phyloP scores from a whole-genome alignment of 2,888 invertebrate species.

The Dynastes tityus region DNA sequence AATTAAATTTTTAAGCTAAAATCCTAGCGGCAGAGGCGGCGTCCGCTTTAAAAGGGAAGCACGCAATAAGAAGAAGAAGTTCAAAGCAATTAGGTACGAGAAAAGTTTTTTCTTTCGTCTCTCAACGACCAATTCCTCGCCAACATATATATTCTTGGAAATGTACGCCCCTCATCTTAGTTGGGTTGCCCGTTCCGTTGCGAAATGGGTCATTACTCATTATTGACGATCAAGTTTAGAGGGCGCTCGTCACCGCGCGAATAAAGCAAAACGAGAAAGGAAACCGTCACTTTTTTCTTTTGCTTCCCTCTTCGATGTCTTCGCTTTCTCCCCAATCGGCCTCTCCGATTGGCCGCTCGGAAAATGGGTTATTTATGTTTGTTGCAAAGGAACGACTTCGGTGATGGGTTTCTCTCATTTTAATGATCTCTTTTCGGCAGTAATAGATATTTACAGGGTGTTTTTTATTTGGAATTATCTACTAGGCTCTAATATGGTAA shows the following conservation, averaged over 20 bases:
- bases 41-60: not conserved
- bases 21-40: not conserved
- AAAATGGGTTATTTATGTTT: constrained; percentile 17
- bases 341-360: not conserved
- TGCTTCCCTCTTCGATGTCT: not conserved
- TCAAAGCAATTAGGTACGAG: constrained; percentile 21
- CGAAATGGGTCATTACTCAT: constrained; percentile 20
- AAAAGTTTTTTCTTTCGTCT: not conserved
- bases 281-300: constrained; percentile 6
- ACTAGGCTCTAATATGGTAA: too few relatives aligned
- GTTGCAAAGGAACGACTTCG: not conserved
- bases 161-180: constrained; percentile 5
- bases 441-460: not conserved
- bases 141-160: not conserved
- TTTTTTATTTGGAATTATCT: too few relatives aligned
- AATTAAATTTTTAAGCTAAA: constrained; percentile 19
- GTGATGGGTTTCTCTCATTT: not conserved
- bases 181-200: not conserved
- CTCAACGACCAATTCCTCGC: not conserved
- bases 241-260: constrained; percentile 16
- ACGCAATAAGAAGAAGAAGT: not conserved
- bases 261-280: constrained; percentile 24
- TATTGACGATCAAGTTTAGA: constrained; percentile 19
- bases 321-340: not conserved
- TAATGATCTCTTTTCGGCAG: not conserved